phyloP scores from a whole-genome alignment of 2,113 vertebrate genomes.

The Pachyramphus minor region DNA sequence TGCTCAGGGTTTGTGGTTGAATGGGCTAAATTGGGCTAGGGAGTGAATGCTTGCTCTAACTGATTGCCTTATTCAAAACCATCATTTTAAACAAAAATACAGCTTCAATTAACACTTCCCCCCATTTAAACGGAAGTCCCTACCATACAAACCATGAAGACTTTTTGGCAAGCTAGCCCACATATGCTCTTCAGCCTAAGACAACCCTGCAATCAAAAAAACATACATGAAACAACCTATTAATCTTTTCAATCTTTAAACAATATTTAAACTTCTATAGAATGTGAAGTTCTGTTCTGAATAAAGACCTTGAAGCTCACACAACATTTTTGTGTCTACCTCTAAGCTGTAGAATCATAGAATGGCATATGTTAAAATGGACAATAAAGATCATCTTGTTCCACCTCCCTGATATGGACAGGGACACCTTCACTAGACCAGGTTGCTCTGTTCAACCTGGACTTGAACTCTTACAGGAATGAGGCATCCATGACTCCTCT shows the following conservation, averaged over 20 bases:
- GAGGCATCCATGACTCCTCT: background rate
- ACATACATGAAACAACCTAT: background rate
- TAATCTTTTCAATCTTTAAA: background rate
- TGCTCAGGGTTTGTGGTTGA: conserved; percentile 50
- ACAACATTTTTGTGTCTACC: background rate
- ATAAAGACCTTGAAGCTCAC: background rate
- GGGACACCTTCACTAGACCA: background rate
- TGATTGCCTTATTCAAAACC: background rate
- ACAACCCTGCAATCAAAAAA: background rate
- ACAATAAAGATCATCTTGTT: background rate
- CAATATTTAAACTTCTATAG: background rate
- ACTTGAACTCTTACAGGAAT: background rate
- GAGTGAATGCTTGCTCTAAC: background rate
- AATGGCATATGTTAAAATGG: background rate
- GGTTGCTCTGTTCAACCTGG: background rate
- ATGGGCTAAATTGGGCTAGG: conserved; percentile 9
- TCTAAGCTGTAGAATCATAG: background rate
- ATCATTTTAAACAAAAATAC: conserved; percentile 2
- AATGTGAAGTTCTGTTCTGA: background rate
- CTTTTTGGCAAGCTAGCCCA: background rate
- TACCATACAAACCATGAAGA: background rate
- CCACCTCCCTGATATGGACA: background rate
- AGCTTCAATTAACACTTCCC: background rate
- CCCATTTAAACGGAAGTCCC: background rate
- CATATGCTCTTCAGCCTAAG: background rate